Evolutionary conservation across 2,797 vertebrate genomes (phyloP).

Genomic region (Lates japonicus): DNA sequence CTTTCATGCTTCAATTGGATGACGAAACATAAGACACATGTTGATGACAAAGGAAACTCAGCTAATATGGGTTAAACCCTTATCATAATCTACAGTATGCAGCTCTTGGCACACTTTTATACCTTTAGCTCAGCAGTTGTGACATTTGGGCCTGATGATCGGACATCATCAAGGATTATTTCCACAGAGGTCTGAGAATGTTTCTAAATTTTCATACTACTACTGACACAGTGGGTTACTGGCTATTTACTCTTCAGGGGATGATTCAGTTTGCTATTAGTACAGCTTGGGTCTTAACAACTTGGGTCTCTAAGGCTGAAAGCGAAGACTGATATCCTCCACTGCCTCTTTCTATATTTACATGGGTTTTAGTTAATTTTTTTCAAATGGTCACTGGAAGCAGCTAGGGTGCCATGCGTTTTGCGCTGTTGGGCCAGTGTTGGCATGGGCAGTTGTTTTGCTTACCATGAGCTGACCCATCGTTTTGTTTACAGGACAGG

Average conservation of each 20-base stretch:
- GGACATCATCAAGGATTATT: background rate
- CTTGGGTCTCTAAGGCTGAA: background rate
- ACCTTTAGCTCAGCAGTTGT: background rate
- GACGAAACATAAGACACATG: constrained; percentile 41
- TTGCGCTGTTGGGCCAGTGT: too few relatives aligned
- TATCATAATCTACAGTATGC: background rate
- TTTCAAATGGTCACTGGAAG: background rate
- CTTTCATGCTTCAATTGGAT: constrained; percentile 26
- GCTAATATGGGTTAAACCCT: background rate
- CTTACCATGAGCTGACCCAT: too few relatives aligned
- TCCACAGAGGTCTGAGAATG: background rate
- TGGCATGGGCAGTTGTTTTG: too few relatives aligned
- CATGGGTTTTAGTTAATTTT: background rate
- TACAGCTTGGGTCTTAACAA: background rate
- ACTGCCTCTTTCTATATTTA: background rate
- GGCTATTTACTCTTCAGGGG: background rate
- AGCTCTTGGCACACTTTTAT: background rate
- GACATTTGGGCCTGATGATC: background rate
- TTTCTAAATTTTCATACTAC: background rate
- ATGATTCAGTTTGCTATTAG: background rate
- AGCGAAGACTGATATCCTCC: background rate
- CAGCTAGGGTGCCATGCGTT: too few relatives aligned
- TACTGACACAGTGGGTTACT: background rate
- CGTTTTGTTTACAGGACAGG: too few relatives aligned
- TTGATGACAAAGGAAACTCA: constrained; percentile 8